Evolutionary conservation across 2,888 invertebrate species (phyloP).

Genomic region (Eurytoma adleriae): DNA sequence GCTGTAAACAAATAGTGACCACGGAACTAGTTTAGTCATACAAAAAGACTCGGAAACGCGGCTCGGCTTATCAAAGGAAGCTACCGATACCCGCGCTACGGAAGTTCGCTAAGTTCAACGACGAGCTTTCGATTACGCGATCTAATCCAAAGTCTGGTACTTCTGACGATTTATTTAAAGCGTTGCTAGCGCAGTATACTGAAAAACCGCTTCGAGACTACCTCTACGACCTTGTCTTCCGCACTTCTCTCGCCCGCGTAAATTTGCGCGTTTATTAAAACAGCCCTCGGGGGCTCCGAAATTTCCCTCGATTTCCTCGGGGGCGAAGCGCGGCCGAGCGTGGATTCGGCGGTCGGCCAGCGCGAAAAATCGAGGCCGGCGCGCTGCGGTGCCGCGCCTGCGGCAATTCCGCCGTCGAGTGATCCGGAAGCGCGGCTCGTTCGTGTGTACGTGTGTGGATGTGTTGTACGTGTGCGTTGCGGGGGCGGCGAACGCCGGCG

Average conservation of each 20-base stretch:
- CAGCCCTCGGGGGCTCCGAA: no score
- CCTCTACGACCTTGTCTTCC: no score
- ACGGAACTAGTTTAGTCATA: constrained; percentile 8
- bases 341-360: no score
- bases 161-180: neutral
- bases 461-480: neutral
- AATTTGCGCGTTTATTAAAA: no score
- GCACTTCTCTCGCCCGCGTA: no score
- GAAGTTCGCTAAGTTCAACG: neutral
- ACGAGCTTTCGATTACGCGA: constrained; percentile 2
- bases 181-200: no score
- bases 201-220: no score
- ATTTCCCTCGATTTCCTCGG: no score
- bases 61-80: constrained; percentile 19
- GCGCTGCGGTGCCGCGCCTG: neutral
- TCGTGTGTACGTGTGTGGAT: neutral
- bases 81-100: neutral
- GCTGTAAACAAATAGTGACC: constrained; percentile 1
- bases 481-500: no score
- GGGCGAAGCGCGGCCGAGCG: no score
- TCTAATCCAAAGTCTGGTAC: constrained; percentile 23
- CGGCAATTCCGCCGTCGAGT: constrained; percentile 10
- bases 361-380: no score
- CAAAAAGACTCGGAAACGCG: constrained; percentile 34
- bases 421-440: constrained; percentile 1